A percentile compares a stretch with the other conserved stretches of the same genome.
Evolutionary conservation across 37 sponge, comb jelly and placozoan genomes (phyloP).

Genomic region (Beroe forskalii): DNA sequence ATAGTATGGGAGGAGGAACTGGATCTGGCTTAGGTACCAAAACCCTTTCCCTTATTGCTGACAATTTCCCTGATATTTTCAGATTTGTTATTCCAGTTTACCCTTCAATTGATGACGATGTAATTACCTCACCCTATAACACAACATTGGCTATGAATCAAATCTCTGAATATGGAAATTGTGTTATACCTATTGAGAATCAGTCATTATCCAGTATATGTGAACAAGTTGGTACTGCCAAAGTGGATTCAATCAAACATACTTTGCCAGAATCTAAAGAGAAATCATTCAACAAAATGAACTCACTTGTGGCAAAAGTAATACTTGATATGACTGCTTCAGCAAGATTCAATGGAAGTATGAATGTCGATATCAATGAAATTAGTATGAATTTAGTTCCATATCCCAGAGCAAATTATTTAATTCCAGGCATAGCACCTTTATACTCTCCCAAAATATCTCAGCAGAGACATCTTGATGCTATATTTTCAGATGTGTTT

Average conservation of each 20-base stretch:
- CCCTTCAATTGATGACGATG: slow-evolving; percentile 96
- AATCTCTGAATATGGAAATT: slow-evolving; percentile 90
- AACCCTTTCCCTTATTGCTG: slow-evolving; percentile 77
- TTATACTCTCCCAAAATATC: slow-evolving; percentile 73
- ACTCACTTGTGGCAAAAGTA: slow-evolving; percentile 92
- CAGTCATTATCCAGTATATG: slow-evolving; percentile 67
- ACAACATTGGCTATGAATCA: slow-evolving; percentile 85
- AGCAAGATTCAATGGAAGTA: slow-evolving; percentile 90
- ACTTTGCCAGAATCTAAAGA: slow-evolving; percentile 4
- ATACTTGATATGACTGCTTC: slow-evolving; percentile 81
- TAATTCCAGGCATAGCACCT: slow-evolving; percentile 88
- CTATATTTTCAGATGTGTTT: slow-evolving; percentile 93
- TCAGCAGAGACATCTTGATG: slow-evolving; percentile 74
- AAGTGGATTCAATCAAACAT: slow-evolving; percentile 18
- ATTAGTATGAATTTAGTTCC: slow-evolving; percentile 99
- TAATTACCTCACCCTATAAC: slow-evolving; percentile 99
- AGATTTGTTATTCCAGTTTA: slow-evolving; percentile 88
- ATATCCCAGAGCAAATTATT: slow-evolving; percentile 91
- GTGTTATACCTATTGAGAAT: slow-evolving; percentile 95
- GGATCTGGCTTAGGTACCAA: slow-evolving; percentile 95
- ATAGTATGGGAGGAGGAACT: slow-evolving; percentile 99
- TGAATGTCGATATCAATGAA: slow-evolving; percentile 98
- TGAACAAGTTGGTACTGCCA: neutral
- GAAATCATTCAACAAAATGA: slow-evolving; percentile 90
- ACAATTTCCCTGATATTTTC: slow-evolving; percentile 85